Evolutionary conservation across 2,113 vertebrate species (phyloP).

Genomic region (Oenanthe oenanthe): DNA sequence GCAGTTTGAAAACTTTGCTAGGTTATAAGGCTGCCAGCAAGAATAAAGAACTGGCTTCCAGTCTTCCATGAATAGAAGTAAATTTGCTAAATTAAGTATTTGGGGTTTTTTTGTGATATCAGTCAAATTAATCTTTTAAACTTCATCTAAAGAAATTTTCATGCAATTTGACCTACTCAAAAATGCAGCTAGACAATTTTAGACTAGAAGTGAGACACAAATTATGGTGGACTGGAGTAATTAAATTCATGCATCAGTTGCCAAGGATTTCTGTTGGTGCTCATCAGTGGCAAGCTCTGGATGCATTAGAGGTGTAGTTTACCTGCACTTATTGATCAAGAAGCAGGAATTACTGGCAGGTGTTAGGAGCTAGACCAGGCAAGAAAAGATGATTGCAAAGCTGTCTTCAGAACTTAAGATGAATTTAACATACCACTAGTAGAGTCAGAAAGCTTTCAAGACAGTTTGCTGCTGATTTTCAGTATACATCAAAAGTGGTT

Average conservation of each 20-base stretch:
- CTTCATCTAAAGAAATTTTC: background rate
- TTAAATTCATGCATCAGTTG: background rate
- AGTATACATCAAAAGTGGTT: background rate
- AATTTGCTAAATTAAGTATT: slow-evolving; percentile 9
- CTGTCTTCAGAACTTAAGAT: background rate
- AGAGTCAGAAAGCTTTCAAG: background rate
- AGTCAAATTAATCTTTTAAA: background rate
- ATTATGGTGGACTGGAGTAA: background rate
- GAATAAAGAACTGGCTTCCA: background rate
- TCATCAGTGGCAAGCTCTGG: background rate
- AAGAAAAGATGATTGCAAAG: background rate
- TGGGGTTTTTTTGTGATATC: background rate
- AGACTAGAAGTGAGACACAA: background rate
- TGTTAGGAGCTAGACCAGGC: background rate
- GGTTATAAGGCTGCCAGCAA: background rate
- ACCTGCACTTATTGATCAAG: background rate
- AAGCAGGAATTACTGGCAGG: background rate
- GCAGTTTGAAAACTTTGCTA: background rate
- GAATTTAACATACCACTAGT: background rate
- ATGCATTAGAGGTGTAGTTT: background rate
- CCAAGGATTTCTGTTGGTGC: background rate
- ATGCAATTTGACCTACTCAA: background rate
- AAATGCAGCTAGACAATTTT: background rate
- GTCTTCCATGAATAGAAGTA: slow-evolving; percentile 15
- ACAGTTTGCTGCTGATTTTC: background rate